Evolutionary conservation across 1,140 invertebrate species (phyloP).

Genomic region (Mycetomoellerius zeteki): DNA sequence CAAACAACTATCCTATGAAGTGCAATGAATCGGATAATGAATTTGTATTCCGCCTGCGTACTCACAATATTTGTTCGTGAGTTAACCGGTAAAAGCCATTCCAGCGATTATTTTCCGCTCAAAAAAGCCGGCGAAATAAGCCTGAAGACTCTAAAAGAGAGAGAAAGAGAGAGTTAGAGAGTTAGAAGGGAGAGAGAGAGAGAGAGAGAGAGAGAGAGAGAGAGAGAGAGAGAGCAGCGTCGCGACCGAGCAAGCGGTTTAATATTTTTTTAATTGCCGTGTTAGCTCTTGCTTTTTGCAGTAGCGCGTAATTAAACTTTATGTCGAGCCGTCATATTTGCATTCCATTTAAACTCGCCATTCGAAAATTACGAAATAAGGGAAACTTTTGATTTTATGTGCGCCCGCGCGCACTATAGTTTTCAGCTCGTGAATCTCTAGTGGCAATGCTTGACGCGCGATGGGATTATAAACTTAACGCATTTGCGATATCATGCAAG

Average conservation of each 20-base stretch:
- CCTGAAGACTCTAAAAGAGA: constrained; percentile 50
- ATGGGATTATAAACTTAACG: constrained; percentile 57
- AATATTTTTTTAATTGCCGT: constrained; percentile 77
- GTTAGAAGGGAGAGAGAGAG: neutral
- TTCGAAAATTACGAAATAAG: constrained; percentile 74
- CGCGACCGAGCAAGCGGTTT: constrained; percentile 67
- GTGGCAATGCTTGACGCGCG: constrained; percentile 34
- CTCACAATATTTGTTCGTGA: constrained; percentile 75
- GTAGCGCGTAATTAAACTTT: constrained; percentile 76
- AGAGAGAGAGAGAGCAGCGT: neutral
- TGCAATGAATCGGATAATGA: constrained; percentile 76
- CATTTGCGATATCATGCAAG: constrained; percentile 18
- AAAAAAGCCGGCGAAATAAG: constrained; percentile 74
- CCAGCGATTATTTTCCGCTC: constrained; percentile 76
- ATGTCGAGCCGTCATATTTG: constrained; percentile 76
- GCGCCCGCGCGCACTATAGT: constrained; percentile 36
- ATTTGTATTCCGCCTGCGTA: constrained; percentile 68
- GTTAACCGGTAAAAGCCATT: constrained; percentile 74
- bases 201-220: constrained; percentile 26
- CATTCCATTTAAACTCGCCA: constrained; percentile 75
- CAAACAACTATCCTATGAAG: constrained; percentile 72
- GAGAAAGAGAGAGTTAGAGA: constrained; percentile 1
- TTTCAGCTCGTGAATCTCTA: constrained; percentile 50
- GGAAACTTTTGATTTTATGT: constrained; percentile 73
- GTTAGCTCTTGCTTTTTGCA: constrained; percentile 72